Base-by-base conservation (phyloP, 1,140 invertebrate genomes). In the Heliconius eleuchia region DNA sequence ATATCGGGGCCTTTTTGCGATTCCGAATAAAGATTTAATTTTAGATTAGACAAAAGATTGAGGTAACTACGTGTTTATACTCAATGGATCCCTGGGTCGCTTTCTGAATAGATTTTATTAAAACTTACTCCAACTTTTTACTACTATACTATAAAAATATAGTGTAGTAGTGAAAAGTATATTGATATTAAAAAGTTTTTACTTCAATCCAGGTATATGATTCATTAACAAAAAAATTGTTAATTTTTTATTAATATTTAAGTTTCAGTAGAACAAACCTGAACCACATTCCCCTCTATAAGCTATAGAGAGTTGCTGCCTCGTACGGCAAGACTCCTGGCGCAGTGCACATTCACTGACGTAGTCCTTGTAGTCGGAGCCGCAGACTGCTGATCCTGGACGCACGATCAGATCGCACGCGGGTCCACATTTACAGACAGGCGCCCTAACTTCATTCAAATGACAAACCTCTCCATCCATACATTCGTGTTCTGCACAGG, bases 291-390 rank as follows among this genome's bases (percentile, higher is more conserved):
- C 96, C 82, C 97, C 97, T 76, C 96, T 96, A 91, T 98, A 98
- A 80, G 97, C 96, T 76, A 98, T 97, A 74, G 96, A 95, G 1
- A 98, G 95, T 57, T 96, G 95, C 85, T 96, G 96, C 80, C 96
- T 94, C 1, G 96, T 96, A 80, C 96, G 95, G 88, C 97, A 98
- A 13, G 96, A 96, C 88, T 97, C 97, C 81, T 97, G 96, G 57
- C 96, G 95, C 52, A 98, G 92, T 34, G 96, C 95, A 89, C 98
- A 98, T 86, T 98, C 97, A 89, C 98, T 98, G 11, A 96, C 96
- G 92, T 98, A 99, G 37, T 98, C 98, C 92, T 96, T 97, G 77
- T 97, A 97, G 86, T 97, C 97, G 9, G 97, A 98, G n/a, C 97
- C 98, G 89, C 98, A 99, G 19, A 98, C 97, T 0, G 90, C 90